Evolutionary conservation across 2,113 vertebrate genomes (phyloP), one percentile per base, ranked within the genome.

Genomic region (Etheostoma cragini): DNA sequence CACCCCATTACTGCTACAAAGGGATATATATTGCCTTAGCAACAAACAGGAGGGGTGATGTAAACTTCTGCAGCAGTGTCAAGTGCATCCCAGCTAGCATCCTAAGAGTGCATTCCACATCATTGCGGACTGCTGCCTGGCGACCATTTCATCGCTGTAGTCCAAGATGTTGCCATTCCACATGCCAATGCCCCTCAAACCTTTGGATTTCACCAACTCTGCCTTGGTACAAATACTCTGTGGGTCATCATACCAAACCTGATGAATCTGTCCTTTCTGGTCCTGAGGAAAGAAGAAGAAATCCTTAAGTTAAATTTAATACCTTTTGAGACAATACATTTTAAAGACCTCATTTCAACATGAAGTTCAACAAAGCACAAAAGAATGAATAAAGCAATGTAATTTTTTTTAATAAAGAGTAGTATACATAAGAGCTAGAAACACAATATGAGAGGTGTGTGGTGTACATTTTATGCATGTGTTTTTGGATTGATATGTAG

Each of bases 221-320:
- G 96, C 94, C 91, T 99, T 99, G 46, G 96, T 87, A 83, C 96
- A 96, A 86, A 99, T 96, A 87, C 98, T 99, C 66, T 82, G 88
- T 6, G 97, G 96, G 76, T 99, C 95, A 65, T 99, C 98, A 54
- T 96, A 99, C 97, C 98, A 99, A 1, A 99, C 96, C 87, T 99
- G 97, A 92, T 99, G 98, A 53, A 96, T 93, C 7, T 75, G 84
- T 50, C 95, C 97, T 15, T 67, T 3, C 73, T 88, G 22, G 80
- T 97, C 96, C 98, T 99, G 83, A 19, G 57, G n/a, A 38, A 54
- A 78, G 30, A 60, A 87, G 87, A 0, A 46, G 21, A 4, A 42
- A 54, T 24, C 33, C 14, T 54, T 15, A n/a, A 22, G 21, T 53
- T 22, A 53, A 53, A 22, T 16, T 6, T 3, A 54, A 69, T 54